Base-by-base conservation (phyloP, 2,888 invertebrate species). In the Eremobia ochroleuca region DNA sequence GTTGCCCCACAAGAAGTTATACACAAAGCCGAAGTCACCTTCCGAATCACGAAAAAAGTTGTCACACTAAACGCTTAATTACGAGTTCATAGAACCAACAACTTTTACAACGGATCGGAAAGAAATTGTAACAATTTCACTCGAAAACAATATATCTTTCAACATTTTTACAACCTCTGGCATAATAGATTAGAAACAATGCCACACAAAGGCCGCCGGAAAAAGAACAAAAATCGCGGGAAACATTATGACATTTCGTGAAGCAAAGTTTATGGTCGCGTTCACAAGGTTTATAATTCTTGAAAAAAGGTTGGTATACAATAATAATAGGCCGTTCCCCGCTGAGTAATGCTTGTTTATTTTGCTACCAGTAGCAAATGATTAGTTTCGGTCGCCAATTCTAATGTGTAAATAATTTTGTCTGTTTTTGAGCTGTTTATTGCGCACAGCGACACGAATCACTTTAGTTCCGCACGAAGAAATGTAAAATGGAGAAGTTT, bases 351-450 rank as follows among this genome's bases (percentile, higher is more conserved):
- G 90, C 91, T 92, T 94, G 94, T 94, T 93, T 92, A 91, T 92
- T 88, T 87, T 82, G 93, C 92, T 93, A 94, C 95, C 96, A 90
- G 96, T 96, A 96, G 96, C 96, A 93, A 94, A 96, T 96, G 89
- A 96, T 96, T 96, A 93, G 96, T 93, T 94, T 95, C 96, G 96
- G 96, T 95, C 77, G 91, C 94, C 87, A 93, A 93, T 95, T 94
- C 86, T 88, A 91, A 91, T 91, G 93, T 94, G 94, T 96, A 95
- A 96, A 96, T 96, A 95, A 96, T 95, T 92, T 94, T 92, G 90
- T 92, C 77, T 83, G 77, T 77, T 81, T 89, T 91, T 85, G 90
- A 83, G 80, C 31, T 40, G 73, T 88, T 81, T 85, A 89, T 90
- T 89, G 88, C 90, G 55, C 67, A 58, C 64, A 76, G 88, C 87